Conservation (phyloP, 2,888 invertebrate genomes). For the Noctua fimbriata region DNA sequence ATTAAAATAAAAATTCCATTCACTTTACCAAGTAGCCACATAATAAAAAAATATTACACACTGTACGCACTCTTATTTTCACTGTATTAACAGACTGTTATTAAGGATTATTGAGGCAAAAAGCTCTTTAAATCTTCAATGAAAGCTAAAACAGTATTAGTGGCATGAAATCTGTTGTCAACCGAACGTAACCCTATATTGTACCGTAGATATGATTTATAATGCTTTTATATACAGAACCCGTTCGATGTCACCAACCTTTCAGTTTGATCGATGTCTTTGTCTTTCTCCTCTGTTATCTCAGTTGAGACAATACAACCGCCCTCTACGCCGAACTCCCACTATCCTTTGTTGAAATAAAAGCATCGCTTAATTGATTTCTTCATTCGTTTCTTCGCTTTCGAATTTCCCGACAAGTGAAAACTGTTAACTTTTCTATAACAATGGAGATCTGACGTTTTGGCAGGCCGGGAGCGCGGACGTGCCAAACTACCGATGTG, state of each 20-base stretch:
- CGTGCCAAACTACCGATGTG: slow-evolving; percentile 81
- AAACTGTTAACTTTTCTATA: slow-evolving; percentile 77
- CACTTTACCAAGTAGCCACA: slow-evolving; percentile 12
- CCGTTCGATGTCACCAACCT: slow-evolving; percentile 71
- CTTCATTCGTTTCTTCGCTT: slow-evolving; percentile 65
- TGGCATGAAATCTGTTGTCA: slow-evolving; percentile 40
- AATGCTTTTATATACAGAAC: slow-evolving; percentile 63
- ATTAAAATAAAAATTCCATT: slow-evolving; percentile 35
- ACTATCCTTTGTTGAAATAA: slow-evolving; percentile 72
- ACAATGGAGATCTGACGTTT: slow-evolving; percentile 77
- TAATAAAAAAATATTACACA: slow-evolving; percentile 57
- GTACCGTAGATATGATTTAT: slow-evolving; percentile 55
- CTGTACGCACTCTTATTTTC: slow-evolving; percentile 40
- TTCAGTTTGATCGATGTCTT: slow-evolving; percentile 79
- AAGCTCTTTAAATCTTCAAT: slow-evolving; percentile 33
- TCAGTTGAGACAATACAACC: slow-evolving; percentile 69
- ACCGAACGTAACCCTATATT: slow-evolving; percentile 48
- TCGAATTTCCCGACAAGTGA: slow-evolving; percentile 75
- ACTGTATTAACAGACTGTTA: slow-evolving; percentile 26
- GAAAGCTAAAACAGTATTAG: slow-evolving; percentile 34
- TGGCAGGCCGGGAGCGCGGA: slow-evolving; percentile 71
- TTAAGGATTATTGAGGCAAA: slow-evolving; percentile 49
- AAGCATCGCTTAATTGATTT: slow-evolving; percentile 71
- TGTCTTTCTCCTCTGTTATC: slow-evolving; percentile 74
- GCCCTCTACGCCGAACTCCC: slow-evolving; percentile 71